Evolutionary conservation across 2,888 invertebrate genomes (phyloP).

Genomic region (Blomia tropicalis): DNA sequence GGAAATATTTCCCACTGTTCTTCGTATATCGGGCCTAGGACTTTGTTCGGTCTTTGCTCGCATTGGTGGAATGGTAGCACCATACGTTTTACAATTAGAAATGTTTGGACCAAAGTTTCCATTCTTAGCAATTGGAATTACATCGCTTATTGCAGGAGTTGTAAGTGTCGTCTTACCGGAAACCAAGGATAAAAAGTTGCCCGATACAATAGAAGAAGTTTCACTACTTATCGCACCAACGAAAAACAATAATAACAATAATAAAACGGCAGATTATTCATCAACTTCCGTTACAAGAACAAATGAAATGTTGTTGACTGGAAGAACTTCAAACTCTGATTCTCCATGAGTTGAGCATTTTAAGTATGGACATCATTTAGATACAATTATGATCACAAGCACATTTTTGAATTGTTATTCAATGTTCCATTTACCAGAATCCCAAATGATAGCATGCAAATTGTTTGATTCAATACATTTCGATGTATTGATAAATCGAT

Average conservation of each 20-base stretch:
- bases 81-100: constrained; percentile 26
- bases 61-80: constrained; percentile 29
- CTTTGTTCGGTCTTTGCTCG: constrained; percentile 28
- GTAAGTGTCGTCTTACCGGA: neutral
- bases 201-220: constrained; percentile 5
- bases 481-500: constrained; percentile 32
- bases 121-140: neutral
- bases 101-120: neutral
- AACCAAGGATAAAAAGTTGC: constrained; percentile 1
- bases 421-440: constrained; percentile 11
- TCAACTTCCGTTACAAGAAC: no score
- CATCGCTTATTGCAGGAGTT: neutral
- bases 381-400: no score
- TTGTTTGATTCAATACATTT: neutral
- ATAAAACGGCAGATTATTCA: no score
- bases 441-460: constrained; percentile 13
- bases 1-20: constrained; percentile 49
- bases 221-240: neutral
- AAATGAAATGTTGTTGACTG: no score
- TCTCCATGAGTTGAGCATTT: no score
- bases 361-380: no score
- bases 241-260: neutral
- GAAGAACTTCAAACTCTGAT: no score
- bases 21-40: constrained; percentile 33
- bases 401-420: no score